These are phyloP conservation scores for Equus quagga DNA, from an alignment of 2,113 vertebrate genomes.

Conservation along the genomic window DNA sequence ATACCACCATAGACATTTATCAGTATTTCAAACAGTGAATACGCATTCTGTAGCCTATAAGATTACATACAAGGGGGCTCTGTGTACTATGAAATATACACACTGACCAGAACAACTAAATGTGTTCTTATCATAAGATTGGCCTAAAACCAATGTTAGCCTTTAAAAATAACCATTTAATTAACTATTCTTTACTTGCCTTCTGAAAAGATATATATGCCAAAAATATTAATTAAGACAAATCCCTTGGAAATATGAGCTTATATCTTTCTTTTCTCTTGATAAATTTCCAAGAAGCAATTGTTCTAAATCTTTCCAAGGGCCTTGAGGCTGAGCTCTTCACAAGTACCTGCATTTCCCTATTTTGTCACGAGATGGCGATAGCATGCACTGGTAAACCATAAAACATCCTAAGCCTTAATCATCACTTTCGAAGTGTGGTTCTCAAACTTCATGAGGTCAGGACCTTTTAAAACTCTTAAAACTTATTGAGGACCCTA, in stretches of 20 bases:
- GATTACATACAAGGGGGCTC: neutral
- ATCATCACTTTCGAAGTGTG: neutral
- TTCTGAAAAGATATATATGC: neutral
- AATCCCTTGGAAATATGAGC: slow-evolving; percentile 30
- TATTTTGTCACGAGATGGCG: slow-evolving; percentile 76
- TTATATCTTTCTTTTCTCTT: neutral
- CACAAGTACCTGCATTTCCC: slow-evolving; percentile 66
- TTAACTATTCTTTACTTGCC: neutral
- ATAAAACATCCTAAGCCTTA: slow-evolving; percentile 15
- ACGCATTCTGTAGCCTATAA: neutral
- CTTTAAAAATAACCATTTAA: slow-evolving; percentile 15
- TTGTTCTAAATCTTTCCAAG: neutral
- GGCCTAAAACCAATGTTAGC: neutral
- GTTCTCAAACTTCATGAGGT: neutral
- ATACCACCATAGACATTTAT: neutral
- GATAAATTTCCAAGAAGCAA: slow-evolving; percentile 56
- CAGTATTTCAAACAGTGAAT: neutral
- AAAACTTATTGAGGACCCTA: neutral
- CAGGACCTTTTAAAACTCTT: neutral
- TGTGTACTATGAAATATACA: neutral
- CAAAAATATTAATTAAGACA: neutral
- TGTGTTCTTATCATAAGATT: neutral
- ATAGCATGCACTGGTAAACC: slow-evolving; percentile 47
- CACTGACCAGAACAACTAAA: neutral
- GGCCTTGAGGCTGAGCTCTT: neutral